Base-by-base conservation (phyloP, 2,113 vertebrate species). In the Cheilinus undulatus region DNA sequence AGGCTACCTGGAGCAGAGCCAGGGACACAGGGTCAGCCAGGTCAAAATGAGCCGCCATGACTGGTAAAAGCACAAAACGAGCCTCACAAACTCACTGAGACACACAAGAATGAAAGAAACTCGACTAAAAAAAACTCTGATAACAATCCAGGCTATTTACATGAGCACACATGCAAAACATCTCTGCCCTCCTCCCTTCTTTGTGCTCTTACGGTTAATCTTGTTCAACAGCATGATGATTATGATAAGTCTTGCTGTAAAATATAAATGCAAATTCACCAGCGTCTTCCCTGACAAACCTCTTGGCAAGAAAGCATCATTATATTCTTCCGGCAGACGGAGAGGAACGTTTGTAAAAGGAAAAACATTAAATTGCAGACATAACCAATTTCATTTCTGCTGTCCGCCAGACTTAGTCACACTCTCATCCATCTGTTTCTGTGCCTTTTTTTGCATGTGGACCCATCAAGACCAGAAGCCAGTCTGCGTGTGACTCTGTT, bases 181-280 rank as follows among this genome's bases (percentile, higher is more conserved):
- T 83, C 65, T 78, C 59, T 68, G 64, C 75, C 78, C 72, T 77
- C 70, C 73, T 75, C 77, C 52, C 69, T 63, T 74, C 58, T 23
- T 69, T 82, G 80, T 71, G 17, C 69, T 78, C 83, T 65, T 46
- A 50, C 28, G 54, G 65, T 76, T 84, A 60, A 89, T 88, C 73
- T 71, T 78, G 67, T 79, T 86, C 79, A 46, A 70, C 77, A 65
- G 76, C 69, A 20, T 50, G 63, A 83, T 85, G 70, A 78, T 84
- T 82, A 78, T 91, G 80, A 83, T 86, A 73, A 88, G 82, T 80
- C 83, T 71, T 56, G 68, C 80, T 76, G 82, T 71, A 80, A 84
- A 89, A 87, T 81, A 80, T 70, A 82, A 91, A 87, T 85, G 88
- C 84, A 85, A 84, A 88, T 88, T 73, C 69, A 45, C 53, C 61